These are phyloP conservation scores for Nezara viridula DNA, from an alignment of 2,888 invertebrate species.

Conservation along the genomic window DNA sequence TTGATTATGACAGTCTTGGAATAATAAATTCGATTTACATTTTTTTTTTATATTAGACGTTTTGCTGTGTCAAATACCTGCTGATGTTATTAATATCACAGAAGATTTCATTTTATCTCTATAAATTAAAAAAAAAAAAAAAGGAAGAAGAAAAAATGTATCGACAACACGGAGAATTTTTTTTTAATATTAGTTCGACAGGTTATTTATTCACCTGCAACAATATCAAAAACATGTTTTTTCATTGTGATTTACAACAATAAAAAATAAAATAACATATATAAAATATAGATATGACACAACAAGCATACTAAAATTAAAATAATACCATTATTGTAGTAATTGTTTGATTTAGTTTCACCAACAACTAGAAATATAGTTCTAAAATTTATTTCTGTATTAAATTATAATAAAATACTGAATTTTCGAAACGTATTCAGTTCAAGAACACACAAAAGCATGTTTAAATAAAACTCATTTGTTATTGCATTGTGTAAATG, in stretches of 20 bases:
- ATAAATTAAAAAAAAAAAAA: not conserved
- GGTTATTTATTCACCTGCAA: slow-evolving; percentile 46
- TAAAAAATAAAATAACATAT: not conserved
- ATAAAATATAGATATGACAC: not conserved
- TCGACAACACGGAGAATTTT: too few species aligned
- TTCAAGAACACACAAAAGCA: not conserved
- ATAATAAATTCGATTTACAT: too few species aligned
- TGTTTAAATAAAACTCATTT: not conserved
- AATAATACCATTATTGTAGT: not conserved
- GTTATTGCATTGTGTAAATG: not conserved
- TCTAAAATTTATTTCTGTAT: not conserved
- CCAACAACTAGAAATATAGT: not conserved
- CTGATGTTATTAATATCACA: not conserved
- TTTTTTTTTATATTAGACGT: not conserved
- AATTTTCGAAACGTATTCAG: not conserved
- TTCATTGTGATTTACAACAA: not conserved
- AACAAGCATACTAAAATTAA: not conserved
- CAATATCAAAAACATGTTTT: not conserved
- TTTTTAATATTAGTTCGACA: not conserved
- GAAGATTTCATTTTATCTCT: not conserved
- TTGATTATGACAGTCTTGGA: too few species aligned
- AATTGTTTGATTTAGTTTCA: not conserved
- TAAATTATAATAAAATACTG: not conserved
- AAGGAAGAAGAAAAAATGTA: not conserved
- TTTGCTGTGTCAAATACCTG: not conserved